A percentile compares a stretch with the other conserved stretches of the same genome.
These are phyloP conservation scores for Choloepus didactylus DNA, from an alignment of 2,797 vertebrate species.

Conservation along the genomic window DNA sequence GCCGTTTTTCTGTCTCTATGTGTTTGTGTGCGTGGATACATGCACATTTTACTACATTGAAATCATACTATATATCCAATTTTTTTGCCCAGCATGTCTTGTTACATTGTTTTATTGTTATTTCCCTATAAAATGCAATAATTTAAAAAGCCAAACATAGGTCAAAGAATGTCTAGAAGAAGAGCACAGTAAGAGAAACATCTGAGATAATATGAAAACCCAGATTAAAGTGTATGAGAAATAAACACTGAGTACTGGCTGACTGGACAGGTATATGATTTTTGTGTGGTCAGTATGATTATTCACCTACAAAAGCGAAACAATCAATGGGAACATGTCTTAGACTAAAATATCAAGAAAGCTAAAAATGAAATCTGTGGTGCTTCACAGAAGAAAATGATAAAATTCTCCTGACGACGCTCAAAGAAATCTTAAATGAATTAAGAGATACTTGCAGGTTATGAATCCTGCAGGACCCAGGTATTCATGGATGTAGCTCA, in stretches of 20 bases:
- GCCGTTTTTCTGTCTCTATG: neutral
- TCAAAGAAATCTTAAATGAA: neutral
- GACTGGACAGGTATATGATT: neutral
- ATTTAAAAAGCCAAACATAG: neutral
- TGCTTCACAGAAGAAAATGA: neutral
- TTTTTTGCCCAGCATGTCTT: neutral
- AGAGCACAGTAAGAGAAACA: neutral
- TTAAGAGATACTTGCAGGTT: neutral
- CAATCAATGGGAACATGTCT: neutral
- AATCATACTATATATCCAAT: neutral
- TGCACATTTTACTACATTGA: neutral
- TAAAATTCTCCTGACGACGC: constrained; percentile 25
- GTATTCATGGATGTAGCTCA: neutral
- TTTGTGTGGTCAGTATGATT: neutral
- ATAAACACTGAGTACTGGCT: neutral
- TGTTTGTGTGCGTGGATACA: neutral
- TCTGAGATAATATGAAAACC: neutral
- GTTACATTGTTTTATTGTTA: neutral
- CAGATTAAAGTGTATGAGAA: neutral
- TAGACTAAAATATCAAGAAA: neutral
- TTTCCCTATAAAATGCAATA: neutral
- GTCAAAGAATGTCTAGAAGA: neutral
- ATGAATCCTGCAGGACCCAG: neutral
- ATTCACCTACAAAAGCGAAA: neutral
- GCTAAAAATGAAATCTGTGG: neutral